Percentiles rank a stretch among this genome's conserved stretches.
Evolutionary conservation across 2,113 vertebrate genomes (phyloP).

Genomic region (Neodon shergylaensis): DNA sequence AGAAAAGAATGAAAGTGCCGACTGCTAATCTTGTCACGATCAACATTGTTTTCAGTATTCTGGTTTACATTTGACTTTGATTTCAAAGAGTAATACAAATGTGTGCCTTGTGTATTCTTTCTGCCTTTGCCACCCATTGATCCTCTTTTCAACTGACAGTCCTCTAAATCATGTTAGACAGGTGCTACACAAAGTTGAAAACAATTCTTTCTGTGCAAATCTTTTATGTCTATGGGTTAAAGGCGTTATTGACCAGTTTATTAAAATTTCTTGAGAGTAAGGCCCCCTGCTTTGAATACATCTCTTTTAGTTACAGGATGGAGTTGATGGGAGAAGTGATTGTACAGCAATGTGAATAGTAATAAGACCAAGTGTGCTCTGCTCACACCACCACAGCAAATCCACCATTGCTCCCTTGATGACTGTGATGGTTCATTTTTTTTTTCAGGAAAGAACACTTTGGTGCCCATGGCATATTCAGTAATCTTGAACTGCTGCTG

Average conservation of each 20-base stretch:
- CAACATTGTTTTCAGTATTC: constrained; percentile 57
- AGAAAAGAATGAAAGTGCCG: constrained; percentile 70
- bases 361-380: constrained; percentile 6
- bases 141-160: constrained; percentile 48
- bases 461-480: constrained; percentile 15
- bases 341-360: not conserved
- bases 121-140: constrained; percentile 25
- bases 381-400: constrained; percentile 54
- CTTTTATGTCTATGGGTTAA: constrained; percentile 33
- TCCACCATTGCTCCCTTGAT: constrained; percentile 45
- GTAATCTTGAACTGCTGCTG: not conserved
- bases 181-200: constrained; percentile 46
- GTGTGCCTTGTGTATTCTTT: constrained; percentile 31
- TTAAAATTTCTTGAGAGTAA: not conserved
- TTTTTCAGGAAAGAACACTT: constrained; percentile 38
- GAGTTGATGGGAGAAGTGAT: constrained; percentile 37
- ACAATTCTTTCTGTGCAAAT: constrained; percentile 15
- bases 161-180: constrained; percentile 64
- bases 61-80: constrained; percentile 56
- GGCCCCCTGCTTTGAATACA: not conserved
- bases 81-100: constrained; percentile 63
- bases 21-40: constrained; percentile 75
- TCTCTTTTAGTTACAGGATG: constrained; percentile 16
- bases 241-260: constrained; percentile 41
- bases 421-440: constrained; percentile 39